A percentile compares a stretch with the other conserved stretches of the same genome.
Evolutionary conservation across 1,140 invertebrate species (phyloP).

Genomic region (Hylyphantes graminicola): DNA sequence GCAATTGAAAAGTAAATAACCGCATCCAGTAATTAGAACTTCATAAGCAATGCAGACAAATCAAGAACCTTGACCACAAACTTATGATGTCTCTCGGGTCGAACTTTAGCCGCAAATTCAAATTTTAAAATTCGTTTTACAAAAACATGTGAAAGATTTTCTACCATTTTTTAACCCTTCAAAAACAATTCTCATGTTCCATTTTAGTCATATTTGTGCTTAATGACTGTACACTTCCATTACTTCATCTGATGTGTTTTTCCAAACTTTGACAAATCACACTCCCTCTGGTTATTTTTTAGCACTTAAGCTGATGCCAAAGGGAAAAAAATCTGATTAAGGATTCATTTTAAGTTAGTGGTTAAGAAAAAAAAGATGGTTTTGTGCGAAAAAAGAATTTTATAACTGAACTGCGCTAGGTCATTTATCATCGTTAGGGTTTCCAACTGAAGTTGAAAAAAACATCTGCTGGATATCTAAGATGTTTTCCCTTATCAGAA

Average conservation of each 20-base stretch:
- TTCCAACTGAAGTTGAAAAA: conserved; percentile 29
- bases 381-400: background rate
- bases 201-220: conserved; percentile 17
- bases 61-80: too few relatives aligned
- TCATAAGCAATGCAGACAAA: too few relatives aligned
- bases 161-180: background rate
- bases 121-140: conserved; percentile 34
- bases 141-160: conserved; percentile 30
- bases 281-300: conserved; percentile 15
- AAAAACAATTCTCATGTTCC: background rate
- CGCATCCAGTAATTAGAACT: too few relatives aligned
- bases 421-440: conserved; percentile 55
- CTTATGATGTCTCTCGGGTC: too few relatives aligned
- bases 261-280: conserved; percentile 55
- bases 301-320: background rate
- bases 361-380: background rate
- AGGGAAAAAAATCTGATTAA: conserved; percentile 28
- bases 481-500: conserved; percentile 10
- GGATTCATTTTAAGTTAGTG: conserved; percentile 21
- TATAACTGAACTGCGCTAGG: background rate
- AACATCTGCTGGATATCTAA: conserved; percentile 9
- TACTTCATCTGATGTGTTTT: conserved; percentile 31
- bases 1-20: too few relatives aligned
- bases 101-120: background rate
- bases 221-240: conserved; percentile 32